These are phyloP conservation scores for Theretra japonica DNA, from an alignment of 2,888 invertebrate species.

Conservation along the genomic window DNA sequence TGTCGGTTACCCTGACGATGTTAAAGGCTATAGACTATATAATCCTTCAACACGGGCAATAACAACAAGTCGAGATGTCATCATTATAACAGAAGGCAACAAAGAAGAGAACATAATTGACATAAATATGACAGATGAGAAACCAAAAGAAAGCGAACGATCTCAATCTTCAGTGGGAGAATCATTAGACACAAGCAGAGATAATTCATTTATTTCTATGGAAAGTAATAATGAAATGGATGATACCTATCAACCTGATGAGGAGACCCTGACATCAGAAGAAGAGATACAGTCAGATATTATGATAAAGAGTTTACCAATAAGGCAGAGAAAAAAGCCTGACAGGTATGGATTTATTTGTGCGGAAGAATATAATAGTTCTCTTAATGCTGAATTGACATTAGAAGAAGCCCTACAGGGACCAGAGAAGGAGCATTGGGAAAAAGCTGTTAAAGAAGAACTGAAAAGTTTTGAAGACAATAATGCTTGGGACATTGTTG, in stretches of 20 bases:
- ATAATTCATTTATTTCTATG: background rate
- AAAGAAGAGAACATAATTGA: background rate
- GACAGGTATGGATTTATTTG: conserved; percentile 20
- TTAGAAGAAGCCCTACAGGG: conserved; percentile 32
- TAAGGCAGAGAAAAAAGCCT: conserved; percentile 20
- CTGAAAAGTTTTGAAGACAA: conserved; percentile 40
- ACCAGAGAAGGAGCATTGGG: conserved; percentile 39
- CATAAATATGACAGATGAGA: background rate
- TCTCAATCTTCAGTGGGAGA: conserved; percentile 11
- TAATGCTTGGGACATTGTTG: conserved; percentile 40
- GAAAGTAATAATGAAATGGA: too few species aligned
- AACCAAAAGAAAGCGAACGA: background rate
- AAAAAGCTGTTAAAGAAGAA: conserved; percentile 37
- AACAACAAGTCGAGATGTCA: conserved; percentile 16
- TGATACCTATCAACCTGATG: background rate
- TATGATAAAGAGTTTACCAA: background rate
- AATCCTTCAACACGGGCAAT: conserved; percentile 23
- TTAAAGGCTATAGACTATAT: conserved; percentile 29
- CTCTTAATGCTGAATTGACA: conserved; percentile 16
- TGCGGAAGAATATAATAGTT: conserved; percentile 15
- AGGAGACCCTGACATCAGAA: background rate
- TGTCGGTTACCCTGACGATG: conserved; percentile 31
- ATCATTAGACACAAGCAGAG: background rate
- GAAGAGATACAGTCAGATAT: background rate
- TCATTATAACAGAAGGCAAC: conserved; percentile 11